phyloP scores from a whole-genome alignment of 2,113 vertebrate genomes.

The Tyto alba region DNA sequence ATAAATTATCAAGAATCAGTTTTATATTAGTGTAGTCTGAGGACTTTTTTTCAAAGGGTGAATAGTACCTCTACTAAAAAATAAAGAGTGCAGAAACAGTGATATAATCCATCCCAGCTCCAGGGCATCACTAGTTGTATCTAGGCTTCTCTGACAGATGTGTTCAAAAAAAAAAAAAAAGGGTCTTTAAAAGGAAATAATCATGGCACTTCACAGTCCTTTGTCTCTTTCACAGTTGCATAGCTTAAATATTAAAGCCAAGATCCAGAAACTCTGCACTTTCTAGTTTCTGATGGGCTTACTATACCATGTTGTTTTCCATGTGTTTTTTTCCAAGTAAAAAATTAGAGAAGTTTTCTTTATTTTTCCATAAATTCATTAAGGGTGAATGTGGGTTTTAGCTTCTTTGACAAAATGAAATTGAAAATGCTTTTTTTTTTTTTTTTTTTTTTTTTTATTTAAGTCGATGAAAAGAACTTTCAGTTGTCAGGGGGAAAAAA shows the following conservation, averaged over 20 bases:
- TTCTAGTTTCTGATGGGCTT: not conserved
- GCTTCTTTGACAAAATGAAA: not conserved
- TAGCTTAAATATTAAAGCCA: not conserved
- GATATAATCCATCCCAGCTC: not conserved
- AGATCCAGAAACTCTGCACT: not conserved
- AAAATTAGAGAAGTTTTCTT: not conserved
- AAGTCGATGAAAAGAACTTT: not conserved
- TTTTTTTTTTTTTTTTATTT: not conserved
- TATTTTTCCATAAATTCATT: not conserved
- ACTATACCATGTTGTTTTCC: fast-evolving
- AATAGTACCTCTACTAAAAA: not conserved
- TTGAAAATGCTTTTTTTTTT: not conserved
- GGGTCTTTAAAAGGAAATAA: not conserved
- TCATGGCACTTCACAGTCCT: not conserved
- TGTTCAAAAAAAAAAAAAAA: not conserved
- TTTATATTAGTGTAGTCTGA: not conserved
- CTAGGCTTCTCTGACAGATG: not conserved
- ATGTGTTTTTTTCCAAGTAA: not conserved
- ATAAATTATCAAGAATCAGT: not conserved
- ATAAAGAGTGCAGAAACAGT: not conserved
- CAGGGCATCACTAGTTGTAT: not conserved
- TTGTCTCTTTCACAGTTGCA: not conserved
- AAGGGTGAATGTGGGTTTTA: not conserved
- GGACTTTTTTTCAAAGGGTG: not conserved
- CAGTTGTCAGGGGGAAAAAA: not conserved